Evolutionary conservation across 2,113 vertebrate species (phyloP).

Genomic region (Ochotona curzoniae): DNA sequence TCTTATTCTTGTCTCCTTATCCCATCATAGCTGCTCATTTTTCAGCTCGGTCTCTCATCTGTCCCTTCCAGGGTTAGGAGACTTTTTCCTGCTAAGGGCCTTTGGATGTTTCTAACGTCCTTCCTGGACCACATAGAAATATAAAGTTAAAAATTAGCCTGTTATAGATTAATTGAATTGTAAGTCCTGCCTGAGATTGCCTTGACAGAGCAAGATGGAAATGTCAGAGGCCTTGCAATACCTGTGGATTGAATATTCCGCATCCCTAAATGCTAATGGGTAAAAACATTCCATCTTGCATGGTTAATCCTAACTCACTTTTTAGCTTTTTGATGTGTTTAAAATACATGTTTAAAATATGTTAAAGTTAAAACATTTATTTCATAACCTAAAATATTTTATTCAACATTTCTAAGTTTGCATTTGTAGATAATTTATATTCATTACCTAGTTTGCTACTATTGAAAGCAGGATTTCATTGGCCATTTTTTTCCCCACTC

Average conservation of each 20-base stretch:
- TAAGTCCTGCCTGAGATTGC: no score
- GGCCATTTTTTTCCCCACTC: background rate
- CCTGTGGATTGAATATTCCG: no score
- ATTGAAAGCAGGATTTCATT: background rate
- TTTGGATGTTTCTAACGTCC: no score
- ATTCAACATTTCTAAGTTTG: background rate
- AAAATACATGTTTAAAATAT: conserved; percentile 15
- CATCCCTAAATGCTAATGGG: background rate
- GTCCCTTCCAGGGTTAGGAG: background rate
- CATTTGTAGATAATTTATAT: background rate
- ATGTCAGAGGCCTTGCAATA: no score
- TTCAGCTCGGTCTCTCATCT: background rate
- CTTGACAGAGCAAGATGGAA: no score
- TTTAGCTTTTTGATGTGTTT: background rate
- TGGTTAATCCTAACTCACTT: background rate
- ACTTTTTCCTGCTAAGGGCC: no score
- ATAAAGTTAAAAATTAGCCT: no score
- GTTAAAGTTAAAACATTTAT: background rate
- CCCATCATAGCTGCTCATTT: background rate
- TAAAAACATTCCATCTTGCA: rapidly evolving
- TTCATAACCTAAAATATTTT: background rate
- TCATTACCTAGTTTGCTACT: background rate
- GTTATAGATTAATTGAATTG: no score
- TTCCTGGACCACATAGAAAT: no score
- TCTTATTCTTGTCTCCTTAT: background rate